Conservation (phyloP, 2,888 invertebrate genomes). For the Heliconius hortense region DNA sequence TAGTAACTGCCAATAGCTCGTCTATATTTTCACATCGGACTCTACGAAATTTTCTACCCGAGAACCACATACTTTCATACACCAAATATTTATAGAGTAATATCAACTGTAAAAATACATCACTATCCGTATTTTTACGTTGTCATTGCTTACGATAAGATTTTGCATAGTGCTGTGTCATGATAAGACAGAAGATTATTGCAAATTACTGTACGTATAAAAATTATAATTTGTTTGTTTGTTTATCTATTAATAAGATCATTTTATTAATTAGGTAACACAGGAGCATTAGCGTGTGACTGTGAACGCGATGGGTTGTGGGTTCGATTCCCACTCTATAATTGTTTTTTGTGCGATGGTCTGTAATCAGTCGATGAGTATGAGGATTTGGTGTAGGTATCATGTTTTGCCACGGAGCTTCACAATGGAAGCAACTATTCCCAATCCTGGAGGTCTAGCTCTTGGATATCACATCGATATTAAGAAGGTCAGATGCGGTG, state of each 20-base stretch:
- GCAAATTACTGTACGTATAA: background rate
- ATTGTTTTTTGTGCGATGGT: background rate
- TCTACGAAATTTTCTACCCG: constrained; percentile 62
- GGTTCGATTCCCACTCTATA: too few relatives aligned
- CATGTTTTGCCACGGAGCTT: too few relatives aligned
- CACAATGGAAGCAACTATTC: too few relatives aligned
- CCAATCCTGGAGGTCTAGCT: too few relatives aligned
- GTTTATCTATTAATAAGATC: background rate
- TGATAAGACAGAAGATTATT: constrained; percentile 11
- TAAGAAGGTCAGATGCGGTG: too few relatives aligned
- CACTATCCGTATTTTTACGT: constrained; percentile 35
- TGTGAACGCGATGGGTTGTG: too few relatives aligned
- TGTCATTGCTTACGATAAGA: constrained; percentile 39
- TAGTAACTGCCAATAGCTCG: constrained; percentile 53
- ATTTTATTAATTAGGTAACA: background rate
- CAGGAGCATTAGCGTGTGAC: too few relatives aligned
- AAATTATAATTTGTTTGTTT: background rate
- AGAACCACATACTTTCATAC: constrained; percentile 58
- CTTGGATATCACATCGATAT: too few relatives aligned
- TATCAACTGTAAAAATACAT: constrained; percentile 27
- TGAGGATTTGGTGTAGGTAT: too few relatives aligned
- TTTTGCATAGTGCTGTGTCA: constrained; percentile 37
- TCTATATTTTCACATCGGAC: constrained; percentile 62
- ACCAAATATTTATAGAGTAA: constrained; percentile 25
- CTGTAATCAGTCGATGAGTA: too few relatives aligned